Conservation (phyloP, 2,797 vertebrate species). For the Aulostomus chinensis region DNA sequence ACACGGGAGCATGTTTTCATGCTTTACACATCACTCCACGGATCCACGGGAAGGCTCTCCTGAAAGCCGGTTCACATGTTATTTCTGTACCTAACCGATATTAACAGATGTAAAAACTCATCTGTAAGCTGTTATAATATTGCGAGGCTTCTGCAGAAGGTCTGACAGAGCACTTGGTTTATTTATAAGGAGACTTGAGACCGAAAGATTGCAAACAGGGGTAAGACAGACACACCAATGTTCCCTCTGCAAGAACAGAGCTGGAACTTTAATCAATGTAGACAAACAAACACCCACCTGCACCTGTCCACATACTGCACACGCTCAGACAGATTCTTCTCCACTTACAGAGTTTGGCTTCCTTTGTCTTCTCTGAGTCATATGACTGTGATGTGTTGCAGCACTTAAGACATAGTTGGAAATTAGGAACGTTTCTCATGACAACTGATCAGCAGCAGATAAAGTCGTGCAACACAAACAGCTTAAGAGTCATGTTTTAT, state of each 20-base stretch:
- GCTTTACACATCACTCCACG: conserved; percentile 61
- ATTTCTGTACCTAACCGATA: conserved; percentile 38
- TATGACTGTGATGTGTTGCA: conserved; percentile 35
- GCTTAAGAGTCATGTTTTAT: conserved; percentile 31
- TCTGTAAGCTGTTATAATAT: not conserved
- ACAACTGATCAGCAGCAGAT: conserved; percentile 18
- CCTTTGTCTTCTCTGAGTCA: conserved; percentile 58
- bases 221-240: conserved; percentile 32
- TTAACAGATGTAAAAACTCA: conserved; percentile 2
- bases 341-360: conserved; percentile 37
- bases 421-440: conserved; percentile 31
- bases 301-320: conserved; percentile 64
- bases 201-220: conserved; percentile 21
- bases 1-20: conserved; percentile 70
- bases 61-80: conserved; percentile 33
- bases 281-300: conserved; percentile 66
- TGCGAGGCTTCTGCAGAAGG: conserved; percentile 18
- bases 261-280: conserved; percentile 64
- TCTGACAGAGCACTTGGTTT: conserved; percentile 28
- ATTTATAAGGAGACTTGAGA: conserved; percentile 48
- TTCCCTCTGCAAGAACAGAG: conserved; percentile 23
- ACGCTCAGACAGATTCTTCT: conserved; percentile 68
- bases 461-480: conserved; percentile 26
- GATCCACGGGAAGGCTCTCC: conserved; percentile 62
- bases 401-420: not conserved